Evolutionary conservation across 2,888 invertebrate species (phyloP), one percentile per base, ranked within the genome.

Genomic region (Venusia cambrica): DNA sequence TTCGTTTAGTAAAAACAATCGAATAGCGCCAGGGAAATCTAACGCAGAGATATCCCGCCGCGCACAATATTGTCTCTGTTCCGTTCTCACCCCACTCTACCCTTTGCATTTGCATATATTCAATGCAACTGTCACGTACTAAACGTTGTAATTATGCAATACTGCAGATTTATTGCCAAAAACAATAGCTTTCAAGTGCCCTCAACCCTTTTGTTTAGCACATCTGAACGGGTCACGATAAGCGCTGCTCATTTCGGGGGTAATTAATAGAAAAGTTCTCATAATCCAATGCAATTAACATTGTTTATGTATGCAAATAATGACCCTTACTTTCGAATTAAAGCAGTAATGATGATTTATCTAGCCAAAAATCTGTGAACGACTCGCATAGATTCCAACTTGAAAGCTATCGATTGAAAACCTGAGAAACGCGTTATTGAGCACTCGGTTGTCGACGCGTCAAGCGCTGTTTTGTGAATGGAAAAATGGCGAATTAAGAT

Each of bases 261-360:
- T 84, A 84, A 87, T 85, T 85, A 83, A 81, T 73, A 77, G 59
- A 65, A 61, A 67, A 70, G 75, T 81, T 84, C 80, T 74, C 83
- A 77, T 84, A 78, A 78, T 76, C 67, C 60, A 50, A 40, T 48
- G 59, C 75, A 80, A 81, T 79, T 81, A 80, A 76, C 75, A 75
- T 48, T 33, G 47, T 51, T 60, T 64, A 57, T n/a, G 49, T 47
- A 40, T 38, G 36, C 40, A 51, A 56, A 68, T 65, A 72, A 65
- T 64, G 62, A 71, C 64, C 62, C 67, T 69, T 58, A 55, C 59
- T 55, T 52, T 22, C 10, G 13, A 19, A 28, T 28, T 12, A 28
- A 28, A 28, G 18, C 16, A 3, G 7, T 22, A 18, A 24, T 8
- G n/a, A 18, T 32, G 37, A 38, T 38, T 38, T 22, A 38, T 36